Conservation (phyloP, 2,888 invertebrate species). For the Cerastis rubricosa region DNA sequence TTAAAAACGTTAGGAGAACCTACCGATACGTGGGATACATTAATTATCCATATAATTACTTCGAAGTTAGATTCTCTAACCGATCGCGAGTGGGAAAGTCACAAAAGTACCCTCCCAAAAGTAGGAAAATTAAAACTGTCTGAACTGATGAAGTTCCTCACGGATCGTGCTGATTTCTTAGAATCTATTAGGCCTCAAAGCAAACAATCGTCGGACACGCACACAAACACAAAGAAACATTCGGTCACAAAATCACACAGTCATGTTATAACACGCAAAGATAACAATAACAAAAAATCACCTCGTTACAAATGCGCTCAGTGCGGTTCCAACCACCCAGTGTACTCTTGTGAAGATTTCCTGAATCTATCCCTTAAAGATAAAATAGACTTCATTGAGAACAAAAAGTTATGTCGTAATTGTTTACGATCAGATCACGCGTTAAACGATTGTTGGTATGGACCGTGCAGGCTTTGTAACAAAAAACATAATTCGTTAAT, state of each 20-base stretch:
- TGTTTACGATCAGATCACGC: conserved; percentile 6
- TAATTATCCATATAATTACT: background rate
- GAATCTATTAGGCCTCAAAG: background rate
- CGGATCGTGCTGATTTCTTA: conserved; percentile 6
- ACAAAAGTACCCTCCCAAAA: conserved; percentile 1
- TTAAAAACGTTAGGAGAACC: background rate
- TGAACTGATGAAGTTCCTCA: background rate
- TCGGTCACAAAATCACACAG: background rate
- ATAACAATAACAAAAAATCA: background rate
- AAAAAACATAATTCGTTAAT: background rate
- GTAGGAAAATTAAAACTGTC: background rate
- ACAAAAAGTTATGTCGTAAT: background rate
- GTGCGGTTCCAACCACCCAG: background rate
- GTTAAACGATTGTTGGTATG: conserved; percentile 3
- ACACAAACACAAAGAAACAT: background rate
- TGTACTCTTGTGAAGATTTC: background rate
- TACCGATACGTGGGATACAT: conserved; percentile 7
- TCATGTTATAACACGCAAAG: conserved; percentile 1
- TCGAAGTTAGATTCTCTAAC: background rate
- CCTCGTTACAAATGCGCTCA: background rate
- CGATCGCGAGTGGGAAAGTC: background rate
- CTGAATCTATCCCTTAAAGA: background rate
- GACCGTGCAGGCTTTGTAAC: background rate
- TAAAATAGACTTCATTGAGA: background rate
- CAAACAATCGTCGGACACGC: background rate